Evolutionary conservation across 2,797 vertebrate species (phyloP).

Genomic region (Gobio occitaniae): DNA sequence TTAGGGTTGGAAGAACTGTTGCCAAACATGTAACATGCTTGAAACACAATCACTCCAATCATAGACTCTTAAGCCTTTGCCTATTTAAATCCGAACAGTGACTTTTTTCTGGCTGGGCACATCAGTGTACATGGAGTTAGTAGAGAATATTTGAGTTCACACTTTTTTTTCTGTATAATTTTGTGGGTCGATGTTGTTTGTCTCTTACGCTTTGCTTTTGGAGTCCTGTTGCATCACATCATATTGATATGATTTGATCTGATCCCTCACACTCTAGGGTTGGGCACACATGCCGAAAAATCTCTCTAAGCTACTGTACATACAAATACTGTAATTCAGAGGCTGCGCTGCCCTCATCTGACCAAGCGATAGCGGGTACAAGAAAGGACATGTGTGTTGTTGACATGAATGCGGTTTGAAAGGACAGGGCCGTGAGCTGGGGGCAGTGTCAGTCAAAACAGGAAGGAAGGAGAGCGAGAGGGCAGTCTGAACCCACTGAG

Average conservation of each 20-base stretch:
- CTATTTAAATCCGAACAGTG: too few relatives aligned
- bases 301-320: constrained; percentile 14
- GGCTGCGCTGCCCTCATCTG: background rate
- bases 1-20: too few relatives aligned
- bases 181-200: constrained; percentile 4
- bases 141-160: background rate
- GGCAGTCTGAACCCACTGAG: constrained; percentile 15
- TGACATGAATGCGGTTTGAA: constrained; percentile 53
- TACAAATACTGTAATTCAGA: constrained; percentile 5
- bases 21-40: too few relatives aligned
- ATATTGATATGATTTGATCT: constrained; percentile 39
- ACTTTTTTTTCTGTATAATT: background rate
- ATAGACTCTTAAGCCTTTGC: too few relatives aligned
- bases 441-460: constrained; percentile 32
- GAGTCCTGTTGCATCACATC: constrained; percentile 45
- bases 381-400: constrained; percentile 38
- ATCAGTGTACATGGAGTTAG: background rate
- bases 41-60: too few relatives aligned
- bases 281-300: background rate
- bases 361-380: constrained; percentile 11
- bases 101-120: too few relatives aligned
- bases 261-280: constrained; percentile 32
- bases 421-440: constrained; percentile 25
- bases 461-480: constrained; percentile 29
- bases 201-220: constrained; percentile 26